Conservation (phyloP, 2,113 vertebrate genomes). For the Theristicus caerulescens region DNA sequence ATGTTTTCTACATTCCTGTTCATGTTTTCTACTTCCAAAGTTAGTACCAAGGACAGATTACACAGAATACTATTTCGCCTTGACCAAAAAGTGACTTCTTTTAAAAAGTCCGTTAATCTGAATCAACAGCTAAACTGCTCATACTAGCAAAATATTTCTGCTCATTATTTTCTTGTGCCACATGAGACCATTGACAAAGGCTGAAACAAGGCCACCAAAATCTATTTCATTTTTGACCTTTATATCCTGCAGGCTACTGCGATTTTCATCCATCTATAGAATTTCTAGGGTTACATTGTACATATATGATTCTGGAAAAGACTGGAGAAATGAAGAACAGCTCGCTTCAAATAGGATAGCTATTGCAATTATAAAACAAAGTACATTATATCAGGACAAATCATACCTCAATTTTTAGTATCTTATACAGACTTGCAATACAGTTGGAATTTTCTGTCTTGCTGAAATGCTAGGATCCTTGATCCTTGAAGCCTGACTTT, state of each 20-base stretch:
- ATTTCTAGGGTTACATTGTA: not conserved
- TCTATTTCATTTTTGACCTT: conserved; percentile 5
- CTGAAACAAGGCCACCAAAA: conserved; percentile 5
- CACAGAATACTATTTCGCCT: not conserved
- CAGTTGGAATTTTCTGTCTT: not conserved
- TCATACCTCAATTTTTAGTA: not conserved
- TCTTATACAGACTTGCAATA: not conserved
- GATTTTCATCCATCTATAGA: not conserved
- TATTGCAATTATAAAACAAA: not conserved
- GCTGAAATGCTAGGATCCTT: not conserved
- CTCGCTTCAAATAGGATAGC: not conserved
- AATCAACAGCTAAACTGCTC: not conserved
- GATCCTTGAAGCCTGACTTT: not conserved
- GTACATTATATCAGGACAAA: not conserved
- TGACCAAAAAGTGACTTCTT: not conserved
- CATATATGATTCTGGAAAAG: not conserved
- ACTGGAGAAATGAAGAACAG: not conserved
- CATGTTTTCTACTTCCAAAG: not conserved
- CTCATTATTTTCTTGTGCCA: conserved; percentile 12
- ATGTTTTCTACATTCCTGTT: not conserved
- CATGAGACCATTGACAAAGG: not conserved
- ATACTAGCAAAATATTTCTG: not conserved
- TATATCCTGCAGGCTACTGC: not conserved
- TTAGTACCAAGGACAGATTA: not conserved
- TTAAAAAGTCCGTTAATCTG: not conserved